These are phyloP conservation scores for Adelognathus sp. DNA, from an alignment of 2,888 invertebrate genomes.

Conservation along the genomic window DNA sequence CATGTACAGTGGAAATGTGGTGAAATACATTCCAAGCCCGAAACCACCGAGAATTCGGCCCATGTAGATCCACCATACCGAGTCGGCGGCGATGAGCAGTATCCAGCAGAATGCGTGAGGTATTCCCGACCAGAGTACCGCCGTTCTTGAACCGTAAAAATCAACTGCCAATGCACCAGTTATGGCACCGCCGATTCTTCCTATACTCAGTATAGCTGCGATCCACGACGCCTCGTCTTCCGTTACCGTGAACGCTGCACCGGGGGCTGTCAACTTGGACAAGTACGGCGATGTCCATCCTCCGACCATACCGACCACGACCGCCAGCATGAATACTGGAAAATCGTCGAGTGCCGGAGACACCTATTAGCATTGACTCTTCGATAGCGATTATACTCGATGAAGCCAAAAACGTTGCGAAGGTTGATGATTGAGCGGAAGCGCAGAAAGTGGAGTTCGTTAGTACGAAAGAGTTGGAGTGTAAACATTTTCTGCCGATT, in stretches of 20 bases:
- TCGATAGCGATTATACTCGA: too few relatives aligned
- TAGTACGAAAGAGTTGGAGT: too few relatives aligned
- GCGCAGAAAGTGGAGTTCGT: too few relatives aligned
- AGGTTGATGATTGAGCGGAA: too few relatives aligned
- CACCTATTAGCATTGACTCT: too few relatives aligned
- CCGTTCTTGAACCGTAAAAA: slow-evolving; percentile 49
- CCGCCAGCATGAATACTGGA: slow-evolving; percentile 67
- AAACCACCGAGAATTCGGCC: slow-evolving; percentile 63
- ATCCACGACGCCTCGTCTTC: slow-evolving; percentile 60
- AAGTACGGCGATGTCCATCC: slow-evolving; percentile 75
- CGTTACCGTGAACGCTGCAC: slow-evolving; percentile 54
- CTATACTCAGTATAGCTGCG: slow-evolving; percentile 56
- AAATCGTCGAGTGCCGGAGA: too few relatives aligned
- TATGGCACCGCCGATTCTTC: slow-evolving; percentile 56
- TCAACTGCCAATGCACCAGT: slow-evolving; percentile 52
- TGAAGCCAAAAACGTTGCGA: too few relatives aligned
- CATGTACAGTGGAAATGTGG: slow-evolving; percentile 70
- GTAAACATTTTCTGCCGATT: too few relatives aligned
- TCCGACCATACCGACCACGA: slow-evolving; percentile 65
- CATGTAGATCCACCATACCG: slow-evolving; percentile 58
- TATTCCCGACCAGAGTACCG: slow-evolving; percentile 52
- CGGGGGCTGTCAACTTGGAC: slow-evolving; percentile 61
- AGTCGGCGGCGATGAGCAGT: slow-evolving; percentile 36
- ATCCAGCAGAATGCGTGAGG: slow-evolving; percentile 50
- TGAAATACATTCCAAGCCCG: slow-evolving; percentile 67